phyloP scores from a whole-genome alignment of 1,140 invertebrate genomes.

The Xylocopa sonorina region DNA sequence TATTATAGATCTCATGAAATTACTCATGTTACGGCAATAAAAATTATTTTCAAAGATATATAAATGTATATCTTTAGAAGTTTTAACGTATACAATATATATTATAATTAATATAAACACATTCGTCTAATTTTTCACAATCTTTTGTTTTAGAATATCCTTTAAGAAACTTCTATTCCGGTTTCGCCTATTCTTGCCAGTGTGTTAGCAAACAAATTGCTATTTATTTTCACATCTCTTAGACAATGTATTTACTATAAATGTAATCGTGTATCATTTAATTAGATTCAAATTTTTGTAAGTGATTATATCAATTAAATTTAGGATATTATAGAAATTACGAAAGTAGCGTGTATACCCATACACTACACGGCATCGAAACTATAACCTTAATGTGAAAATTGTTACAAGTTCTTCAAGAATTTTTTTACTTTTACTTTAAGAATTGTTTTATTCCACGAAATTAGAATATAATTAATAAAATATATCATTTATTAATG shows the following conservation, averaged over 20 bases:
- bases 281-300: background rate
- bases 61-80: background rate
- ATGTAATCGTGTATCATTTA: background rate
- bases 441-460: background rate
- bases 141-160: background rate
- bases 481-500: background rate
- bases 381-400: background rate
- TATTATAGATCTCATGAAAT: slow-evolving; percentile 32
- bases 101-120: background rate
- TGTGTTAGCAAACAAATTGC: background rate
- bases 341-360: background rate
- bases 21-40: slow-evolving; percentile 42
- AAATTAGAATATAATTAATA: background rate
- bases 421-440: background rate
- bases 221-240: background rate
- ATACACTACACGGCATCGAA: background rate
- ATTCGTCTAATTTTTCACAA: background rate
- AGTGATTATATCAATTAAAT: background rate
- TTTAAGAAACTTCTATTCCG: background rate
- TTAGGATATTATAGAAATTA: background rate
- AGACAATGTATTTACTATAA: background rate
- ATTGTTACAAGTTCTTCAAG: background rate
- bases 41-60: slow-evolving; percentile 12
- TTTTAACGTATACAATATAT: background rate
- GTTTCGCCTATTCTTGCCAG: background rate